Evolutionary conservation across 2,888 invertebrate species (phyloP), one percentile per base, ranked within the genome.

Genomic region (Phrixothrix hirtus): DNA sequence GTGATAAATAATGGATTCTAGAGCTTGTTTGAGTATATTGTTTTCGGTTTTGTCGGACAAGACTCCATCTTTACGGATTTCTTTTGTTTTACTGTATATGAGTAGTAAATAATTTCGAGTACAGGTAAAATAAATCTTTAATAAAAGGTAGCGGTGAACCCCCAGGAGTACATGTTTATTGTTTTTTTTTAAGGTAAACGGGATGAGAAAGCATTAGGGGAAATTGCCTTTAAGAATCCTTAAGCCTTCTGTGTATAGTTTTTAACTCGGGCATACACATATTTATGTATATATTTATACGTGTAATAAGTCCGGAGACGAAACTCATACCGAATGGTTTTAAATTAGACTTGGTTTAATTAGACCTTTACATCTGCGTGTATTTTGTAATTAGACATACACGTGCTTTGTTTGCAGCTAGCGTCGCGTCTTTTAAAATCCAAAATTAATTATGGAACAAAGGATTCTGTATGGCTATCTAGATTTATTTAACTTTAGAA

Each of bases 21-120:
- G 46, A 52, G 46, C 52, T 46, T 52, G 52, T 52, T 46, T 45
- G 52, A 52, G 46, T 52, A 46, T 46, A 52, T 52, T 52, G 52
- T 52, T 46, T 46, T 41, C 38, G 51, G 46, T 36, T 46, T 45
- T 46, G 45, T 45, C 35, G 52, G 41, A 46, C 45, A n/a, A n/a
- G n/a, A n/a, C n/a, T n/a, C n/a, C n/a, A n/a, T n/a, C 3, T 27
- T 27, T 2, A 11, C 27, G 27, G 27, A 38, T 30, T 37, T 6
- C 26, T 36, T 16, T 27, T 48, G 26, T 42, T 37, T 25, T 46
- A 16, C 32, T 38, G 16, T 38, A 46, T 46, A 38, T 15, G 32
- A 38, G 38, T 31, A 31, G 35, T 49, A 43, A 49, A 49, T 49
- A 49, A 49, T 49, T 49, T 43, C 12, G 25, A 37, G 37, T 43